Evolutionary conservation across 2,113 vertebrate genomes (phyloP), one percentile per base, ranked within the genome.

Genomic region (Xiphophorus maculatus): DNA sequence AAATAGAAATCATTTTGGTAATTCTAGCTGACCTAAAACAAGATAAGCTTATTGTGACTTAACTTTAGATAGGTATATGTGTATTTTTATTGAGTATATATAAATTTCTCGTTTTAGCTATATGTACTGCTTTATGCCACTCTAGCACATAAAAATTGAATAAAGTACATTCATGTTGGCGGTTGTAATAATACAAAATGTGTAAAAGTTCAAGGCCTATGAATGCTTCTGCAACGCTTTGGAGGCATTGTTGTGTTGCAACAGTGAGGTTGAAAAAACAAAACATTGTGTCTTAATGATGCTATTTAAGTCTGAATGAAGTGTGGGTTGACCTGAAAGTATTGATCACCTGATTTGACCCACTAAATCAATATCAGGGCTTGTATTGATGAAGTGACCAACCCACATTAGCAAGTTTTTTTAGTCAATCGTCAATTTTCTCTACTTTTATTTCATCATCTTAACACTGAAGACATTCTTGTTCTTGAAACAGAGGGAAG

Each of bases 331-430:
- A 69, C 61, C 63, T 76, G 48, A 74, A 66, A 58, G 61, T 32
- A 82, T 88, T 67, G 88, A 84, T 74, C 25, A 14, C 29, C 32
- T 54, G 60, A 84, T 74, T 42, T 25, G 22, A 82, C 66, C 51
- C 66, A 54, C 65, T 71, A 64, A 66, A 85, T 87, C 63, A 1
- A 28, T 81, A 80, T 61, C 28, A 6, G 71, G 22, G 27, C 60
- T 51, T n/a, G 48, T 80, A 89, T 75, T 71, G 83, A 84, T 76
- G 35, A 84, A 65, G 42, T 63, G 77, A 68, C 62, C 3, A 8
- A 51, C 27, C 44, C 29, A 68, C 44, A 30, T 64, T 68, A 74
- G 42, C 64, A 40, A 51, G 35, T 62, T 73, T 29, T 29, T 28
- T 42, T 27, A 44, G 32, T 40, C 9, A 14, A 40, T 69, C 25